Evolutionary conservation across 2,113 vertebrate genomes (phyloP).

Genomic region (Anarrhichthys ocellatus): DNA sequence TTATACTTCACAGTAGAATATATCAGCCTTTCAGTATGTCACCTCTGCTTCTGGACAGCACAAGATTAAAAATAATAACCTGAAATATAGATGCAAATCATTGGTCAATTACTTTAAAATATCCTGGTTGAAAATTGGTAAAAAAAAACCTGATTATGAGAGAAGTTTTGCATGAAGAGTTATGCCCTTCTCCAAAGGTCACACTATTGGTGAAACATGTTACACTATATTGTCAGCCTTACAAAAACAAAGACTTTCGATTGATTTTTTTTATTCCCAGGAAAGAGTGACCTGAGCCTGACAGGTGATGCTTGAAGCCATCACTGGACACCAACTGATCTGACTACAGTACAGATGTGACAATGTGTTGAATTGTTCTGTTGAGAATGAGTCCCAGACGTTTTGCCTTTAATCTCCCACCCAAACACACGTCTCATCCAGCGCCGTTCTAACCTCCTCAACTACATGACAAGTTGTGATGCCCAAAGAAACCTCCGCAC

Average conservation of each 20-base stretch:
- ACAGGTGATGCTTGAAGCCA: background rate
- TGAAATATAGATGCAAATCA: background rate
- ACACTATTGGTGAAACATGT: background rate
- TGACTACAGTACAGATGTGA: background rate
- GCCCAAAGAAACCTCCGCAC: background rate
- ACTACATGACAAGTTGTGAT: constrained; percentile 2
- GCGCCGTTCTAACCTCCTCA: background rate
- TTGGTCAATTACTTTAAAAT: background rate
- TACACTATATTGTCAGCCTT: background rate
- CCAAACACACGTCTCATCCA: background rate
- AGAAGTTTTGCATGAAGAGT: background rate
- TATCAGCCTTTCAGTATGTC: background rate
- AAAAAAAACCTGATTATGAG: background rate
- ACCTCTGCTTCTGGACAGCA: background rate
- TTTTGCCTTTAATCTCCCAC: constrained; percentile 26
- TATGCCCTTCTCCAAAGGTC: constrained; percentile 35
- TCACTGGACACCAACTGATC: constrained; percentile 1
- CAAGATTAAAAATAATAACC: background rate
- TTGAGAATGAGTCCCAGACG: constrained; percentile 4
- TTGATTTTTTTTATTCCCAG: background rate
- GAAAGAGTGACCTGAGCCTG: constrained; percentile 6
- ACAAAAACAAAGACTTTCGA: background rate
- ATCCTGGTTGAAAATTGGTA: background rate
- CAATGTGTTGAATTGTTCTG: background rate
- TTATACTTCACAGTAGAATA: background rate